Percentiles rank a stretch among this genome's conserved stretches.
Evolutionary conservation across 2,797 vertebrate species (phyloP).

Genomic region (Lithobates sylvaticus): DNA sequence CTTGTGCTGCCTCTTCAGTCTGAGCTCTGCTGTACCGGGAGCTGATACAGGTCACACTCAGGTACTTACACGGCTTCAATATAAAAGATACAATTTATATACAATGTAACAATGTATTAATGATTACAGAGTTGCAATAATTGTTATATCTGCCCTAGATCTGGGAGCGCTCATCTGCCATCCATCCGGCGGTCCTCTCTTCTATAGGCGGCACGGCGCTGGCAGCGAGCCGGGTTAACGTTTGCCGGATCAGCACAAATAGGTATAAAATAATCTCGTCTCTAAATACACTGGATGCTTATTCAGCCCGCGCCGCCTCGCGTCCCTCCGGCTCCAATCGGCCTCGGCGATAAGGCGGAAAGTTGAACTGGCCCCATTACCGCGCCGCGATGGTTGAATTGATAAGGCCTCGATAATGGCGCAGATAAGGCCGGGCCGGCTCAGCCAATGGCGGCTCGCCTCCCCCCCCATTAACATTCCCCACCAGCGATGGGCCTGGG

Average conservation of each 20-base stretch:
- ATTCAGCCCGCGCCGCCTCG: constrained; percentile 73
- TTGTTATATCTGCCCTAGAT: too few species aligned
- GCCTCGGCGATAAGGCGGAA: constrained; percentile 99
- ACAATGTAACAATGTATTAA: too few species aligned
- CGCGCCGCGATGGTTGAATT: constrained; percentile 90
- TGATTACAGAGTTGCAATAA: too few species aligned
- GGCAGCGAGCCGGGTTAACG: constrained; percentile 44
- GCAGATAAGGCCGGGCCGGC: constrained; percentile 89
- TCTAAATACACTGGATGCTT: constrained; percentile 60
- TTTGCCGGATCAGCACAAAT: constrained; percentile 22
- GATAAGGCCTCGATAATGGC: constrained; percentile 97
- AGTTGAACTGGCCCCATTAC: constrained; percentile 99
- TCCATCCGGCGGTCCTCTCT: too few species aligned
- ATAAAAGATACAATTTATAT: too few species aligned
- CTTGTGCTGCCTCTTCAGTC: too few species aligned
- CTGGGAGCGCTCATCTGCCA: too few species aligned
- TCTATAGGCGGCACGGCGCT: not conserved
- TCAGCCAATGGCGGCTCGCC: constrained; percentile 92
- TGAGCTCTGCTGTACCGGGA: too few species aligned
- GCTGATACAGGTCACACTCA: too few species aligned
- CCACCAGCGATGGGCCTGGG: constrained; percentile 93
- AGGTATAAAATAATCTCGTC: constrained; percentile 53
- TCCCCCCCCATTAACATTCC: constrained; percentile 97
- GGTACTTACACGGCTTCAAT: too few species aligned
- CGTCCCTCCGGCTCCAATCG: constrained; percentile 91